Percentiles rank a stretch among this genome's conserved stretches.
Evolutionary conservation across 1,140 invertebrate genomes (phyloP).

Genomic region (Anastrepha obliqua): DNA sequence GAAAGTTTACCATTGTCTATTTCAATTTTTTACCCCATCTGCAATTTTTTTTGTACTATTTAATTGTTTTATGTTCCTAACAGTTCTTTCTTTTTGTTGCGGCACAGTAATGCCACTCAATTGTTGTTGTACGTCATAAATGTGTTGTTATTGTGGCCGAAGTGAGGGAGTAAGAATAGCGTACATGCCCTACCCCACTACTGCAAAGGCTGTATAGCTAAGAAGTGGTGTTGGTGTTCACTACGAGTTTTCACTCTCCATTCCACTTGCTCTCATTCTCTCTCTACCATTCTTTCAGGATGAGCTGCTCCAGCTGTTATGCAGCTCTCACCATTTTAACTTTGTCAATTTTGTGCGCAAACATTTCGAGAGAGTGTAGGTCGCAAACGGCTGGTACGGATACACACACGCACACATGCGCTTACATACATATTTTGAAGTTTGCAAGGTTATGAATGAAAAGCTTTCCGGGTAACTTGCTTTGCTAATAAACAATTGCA

Average conservation of each 20-base stretch:
- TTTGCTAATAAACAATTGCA: neutral
- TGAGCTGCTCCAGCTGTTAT: no score
- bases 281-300: no score
- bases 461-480: constrained; percentile 63
- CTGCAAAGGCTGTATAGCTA: neutral
- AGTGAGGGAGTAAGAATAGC: neutral
- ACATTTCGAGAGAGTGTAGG: no score
- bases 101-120: neutral
- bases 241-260: neutral
- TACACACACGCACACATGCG: neutral
- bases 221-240: neutral
- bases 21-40: constrained; percentile 7
- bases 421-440: constrained; percentile 9
- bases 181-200: constrained; percentile 28
- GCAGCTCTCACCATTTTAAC: no score
- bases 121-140: constrained; percentile 27
- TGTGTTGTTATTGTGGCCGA: neutral
- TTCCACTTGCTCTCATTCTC: no score
- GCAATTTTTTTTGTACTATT: neutral
- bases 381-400: no score
- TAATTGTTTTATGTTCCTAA: neutral
- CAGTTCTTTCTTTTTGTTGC: neutral
- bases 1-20: neutral
- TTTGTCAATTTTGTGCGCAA: no score
- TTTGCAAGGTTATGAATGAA: constrained; percentile 69